Evolutionary conservation across 2,113 vertebrate genomes (phyloP), one percentile per base, ranked within the genome.

Genomic region (Rhombomys opimus): DNA sequence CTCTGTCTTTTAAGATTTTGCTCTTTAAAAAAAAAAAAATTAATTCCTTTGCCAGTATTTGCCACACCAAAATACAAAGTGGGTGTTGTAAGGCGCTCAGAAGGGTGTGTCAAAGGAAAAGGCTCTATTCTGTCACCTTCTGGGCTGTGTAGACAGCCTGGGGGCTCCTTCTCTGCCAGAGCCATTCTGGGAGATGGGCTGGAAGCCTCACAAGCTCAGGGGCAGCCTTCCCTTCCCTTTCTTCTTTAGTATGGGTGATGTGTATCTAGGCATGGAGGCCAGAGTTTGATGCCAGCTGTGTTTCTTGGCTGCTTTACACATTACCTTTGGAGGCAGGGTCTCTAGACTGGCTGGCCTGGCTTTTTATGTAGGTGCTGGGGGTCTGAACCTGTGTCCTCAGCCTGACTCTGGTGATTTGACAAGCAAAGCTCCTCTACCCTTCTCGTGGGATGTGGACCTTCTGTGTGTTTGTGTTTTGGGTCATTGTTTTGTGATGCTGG

Each of bases 31-130:
- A 73, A 75, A 57, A 57, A 57, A 52, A 84, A 68, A 87, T 13
- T 15, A 76, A 91, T 93, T 96, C 14, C 8, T 22, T 96, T 92
- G 94, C 72, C 96, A 96, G 87, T 95, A 90, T 96, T 90, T 93
- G 75, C 91, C 94, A 97, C 91, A 91, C 72, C 95, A 96, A 96
- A 92, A 97, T 63, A 95, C 93, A 98, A 97, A 96, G 93, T 80
- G 81, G 95, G 90, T 30, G 46, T 93, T 97, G 41, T 84, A 92
- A 87, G 94, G 87, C 84, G 93, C 81, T 65, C 70, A 81, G 95
- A 96, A 46, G 87, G 72, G 57, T 57, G 59, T 77, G 75, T 87
- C 76, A 38, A 91, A 95, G n/a, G 82, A 75, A 93, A 96, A 93
- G 8, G 1, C 22, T 41, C 41, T 86, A 61, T 97, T 61, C 90